phyloP scores from a whole-genome alignment of 2,888 invertebrate species.

The Tetrapedia diversipes region DNA sequence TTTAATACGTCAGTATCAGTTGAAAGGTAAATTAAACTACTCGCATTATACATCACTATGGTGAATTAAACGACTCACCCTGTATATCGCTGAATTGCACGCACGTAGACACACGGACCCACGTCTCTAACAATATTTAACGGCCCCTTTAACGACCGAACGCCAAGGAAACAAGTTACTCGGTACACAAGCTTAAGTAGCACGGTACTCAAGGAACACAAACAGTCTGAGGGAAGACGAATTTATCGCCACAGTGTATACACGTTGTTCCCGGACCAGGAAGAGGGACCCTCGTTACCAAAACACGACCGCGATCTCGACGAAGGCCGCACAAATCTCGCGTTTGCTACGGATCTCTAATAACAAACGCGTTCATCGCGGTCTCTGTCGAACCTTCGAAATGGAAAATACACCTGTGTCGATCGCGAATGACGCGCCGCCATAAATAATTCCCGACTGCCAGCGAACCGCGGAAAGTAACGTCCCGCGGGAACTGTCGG shows the following conservation, averaged over 20 bases:
- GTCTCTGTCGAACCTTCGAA: constrained; percentile 13
- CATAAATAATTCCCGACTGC: constrained; percentile 48
- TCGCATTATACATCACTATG: no score
- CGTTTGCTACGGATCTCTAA: constrained; percentile 32
- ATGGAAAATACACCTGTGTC: constrained; percentile 16
- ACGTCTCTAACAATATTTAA: constrained; percentile 14
- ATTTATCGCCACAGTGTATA: constrained; percentile 19
- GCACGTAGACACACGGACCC: background rate
- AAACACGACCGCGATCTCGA: background rate
- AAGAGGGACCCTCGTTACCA: constrained; percentile 11
- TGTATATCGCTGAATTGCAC: background rate
- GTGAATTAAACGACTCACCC: no score
- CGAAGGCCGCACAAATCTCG: background rate
- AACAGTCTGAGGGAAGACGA: constrained; percentile 1
- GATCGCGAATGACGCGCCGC: constrained; percentile 21
- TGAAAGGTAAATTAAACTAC: no score
- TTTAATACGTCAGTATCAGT: no score
- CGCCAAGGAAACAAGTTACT: constrained; percentile 17
- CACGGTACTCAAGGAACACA: constrained; percentile 8
- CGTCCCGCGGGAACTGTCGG: constrained; percentile 35
- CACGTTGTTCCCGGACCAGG: background rate
- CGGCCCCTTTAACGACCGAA: background rate
- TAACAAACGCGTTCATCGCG: background rate
- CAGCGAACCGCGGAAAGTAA: constrained; percentile 30
- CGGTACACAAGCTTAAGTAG: constrained; percentile 17